Evolutionary conservation across 2,888 invertebrate genomes (phyloP).

Genomic region (Myathropa florea): DNA sequence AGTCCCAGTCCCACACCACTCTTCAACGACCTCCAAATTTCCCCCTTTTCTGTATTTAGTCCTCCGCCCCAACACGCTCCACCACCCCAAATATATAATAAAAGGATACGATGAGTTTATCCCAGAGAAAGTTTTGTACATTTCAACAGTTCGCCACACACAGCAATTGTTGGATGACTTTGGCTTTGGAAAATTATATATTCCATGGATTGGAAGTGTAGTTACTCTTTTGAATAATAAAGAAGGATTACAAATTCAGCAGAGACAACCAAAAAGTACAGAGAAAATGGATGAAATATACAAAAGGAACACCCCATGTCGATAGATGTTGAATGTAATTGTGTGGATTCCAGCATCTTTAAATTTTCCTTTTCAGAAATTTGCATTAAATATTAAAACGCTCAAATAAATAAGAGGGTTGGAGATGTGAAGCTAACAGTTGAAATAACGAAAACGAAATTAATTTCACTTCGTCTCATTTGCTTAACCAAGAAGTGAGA

Average conservation of each 20-base stretch:
- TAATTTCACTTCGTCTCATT: slow-evolving; percentile 11
- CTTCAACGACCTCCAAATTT: slow-evolving; percentile 37
- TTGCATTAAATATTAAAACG: slow-evolving; percentile 47
- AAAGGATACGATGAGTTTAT: slow-evolving; percentile 58
- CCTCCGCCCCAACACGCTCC: neutral
- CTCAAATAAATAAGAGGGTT: slow-evolving; percentile 16
- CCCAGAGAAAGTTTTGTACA: slow-evolving; percentile 65
- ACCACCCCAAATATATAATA: slow-evolving; percentile 26
- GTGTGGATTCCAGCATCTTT: slow-evolving; percentile 12
- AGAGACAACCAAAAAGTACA: slow-evolving; percentile 35
- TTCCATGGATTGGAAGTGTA: slow-evolving; percentile 65
- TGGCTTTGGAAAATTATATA: slow-evolving; percentile 61
- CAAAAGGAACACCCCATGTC: slow-evolving; percentile 34
- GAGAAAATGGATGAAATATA: slow-evolving; percentile 48
- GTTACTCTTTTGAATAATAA: slow-evolving; percentile 67
- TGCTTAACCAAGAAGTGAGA: neutral
- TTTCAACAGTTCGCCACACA: slow-evolving; percentile 66
- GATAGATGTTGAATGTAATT: slow-evolving; percentile 58
- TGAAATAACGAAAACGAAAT: slow-evolving; percentile 11
- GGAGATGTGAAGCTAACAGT: neutral
- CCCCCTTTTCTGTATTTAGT: neutral
- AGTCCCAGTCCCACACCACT: neutral
- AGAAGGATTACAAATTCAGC: slow-evolving; percentile 69
- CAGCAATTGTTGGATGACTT: slow-evolving; percentile 66
- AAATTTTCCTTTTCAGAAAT: slow-evolving; percentile 26